These are phyloP conservation scores for Carpatolechia fugitivella DNA, from an alignment of 2,888 invertebrate genomes.

Conservation along the genomic window DNA sequence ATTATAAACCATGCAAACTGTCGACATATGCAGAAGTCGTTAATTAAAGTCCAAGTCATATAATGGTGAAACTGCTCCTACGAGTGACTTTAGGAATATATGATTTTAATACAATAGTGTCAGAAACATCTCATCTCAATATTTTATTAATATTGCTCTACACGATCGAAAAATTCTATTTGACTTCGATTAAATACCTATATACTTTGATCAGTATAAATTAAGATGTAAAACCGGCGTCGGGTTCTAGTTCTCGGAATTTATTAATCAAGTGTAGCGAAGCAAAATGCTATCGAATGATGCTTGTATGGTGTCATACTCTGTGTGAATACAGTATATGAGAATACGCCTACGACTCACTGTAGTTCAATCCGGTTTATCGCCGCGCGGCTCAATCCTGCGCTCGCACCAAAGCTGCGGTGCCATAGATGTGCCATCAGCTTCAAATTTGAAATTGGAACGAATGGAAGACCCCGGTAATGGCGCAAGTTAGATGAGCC, in stretches of 20 bases:
- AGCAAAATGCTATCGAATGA: not conserved
- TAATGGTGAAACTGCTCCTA: too few relatives aligned
- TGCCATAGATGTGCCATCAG: constrained; percentile 66
- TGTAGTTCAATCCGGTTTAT: constrained; percentile 27
- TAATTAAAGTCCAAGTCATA: too few relatives aligned
- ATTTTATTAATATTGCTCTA: not conserved
- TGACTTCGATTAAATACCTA: not conserved
- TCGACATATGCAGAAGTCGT: too few relatives aligned
- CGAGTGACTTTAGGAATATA: too few relatives aligned
- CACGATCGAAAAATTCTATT: too few relatives aligned
- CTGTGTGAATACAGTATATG: not conserved
- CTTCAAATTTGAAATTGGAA: constrained; percentile 79
- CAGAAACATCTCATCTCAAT: not conserved
- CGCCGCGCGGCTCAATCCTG: constrained; percentile 31
- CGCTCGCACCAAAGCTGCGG: constrained; percentile 42
- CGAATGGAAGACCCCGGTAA: constrained; percentile 73
- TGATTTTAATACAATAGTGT: too few relatives aligned
- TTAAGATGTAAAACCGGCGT: not conserved
- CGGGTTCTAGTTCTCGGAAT: not conserved
- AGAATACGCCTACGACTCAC: constrained; percentile 19
- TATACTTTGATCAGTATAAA: not conserved
- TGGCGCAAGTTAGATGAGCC: constrained; percentile 76
- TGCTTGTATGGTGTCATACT: not conserved
- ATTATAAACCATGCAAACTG: too few relatives aligned
- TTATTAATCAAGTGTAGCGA: not conserved